Evolutionary conservation across 1,140 invertebrate species (phyloP).

Genomic region (Microplitis mediator): DNA sequence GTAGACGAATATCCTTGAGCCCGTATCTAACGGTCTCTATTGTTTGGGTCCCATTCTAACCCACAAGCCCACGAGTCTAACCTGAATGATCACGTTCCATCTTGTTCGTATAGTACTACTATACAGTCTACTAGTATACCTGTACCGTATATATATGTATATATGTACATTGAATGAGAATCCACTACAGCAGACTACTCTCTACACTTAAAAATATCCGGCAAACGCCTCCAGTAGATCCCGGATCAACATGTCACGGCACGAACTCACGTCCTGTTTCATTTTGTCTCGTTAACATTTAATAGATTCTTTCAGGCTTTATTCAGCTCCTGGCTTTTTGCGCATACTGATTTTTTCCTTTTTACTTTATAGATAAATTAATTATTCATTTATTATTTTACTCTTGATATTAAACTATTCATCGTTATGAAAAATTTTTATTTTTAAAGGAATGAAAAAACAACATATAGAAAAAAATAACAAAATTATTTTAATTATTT

Average conservation of each 20-base stretch:
- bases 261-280: slow-evolving; percentile 19
- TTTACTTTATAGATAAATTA: background rate
- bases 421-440: too few species aligned
- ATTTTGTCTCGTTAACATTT: slow-evolving; percentile 6
- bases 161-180: background rate
- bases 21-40: slow-evolving; percentile 33
- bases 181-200: background rate
- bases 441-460: too few species aligned
- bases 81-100: background rate
- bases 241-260: slow-evolving; percentile 19
- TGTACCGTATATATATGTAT: background rate
- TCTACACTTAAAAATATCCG: slow-evolving; percentile 8
- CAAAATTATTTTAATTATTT: too few species aligned
- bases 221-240: slow-evolving; percentile 16
- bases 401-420: background rate
- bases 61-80: background rate
- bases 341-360: background rate
- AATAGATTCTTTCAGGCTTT: background rate
- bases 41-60: slow-evolving; percentile 15
- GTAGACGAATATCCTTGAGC: slow-evolving; percentile 14
- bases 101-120: background rate
- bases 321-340: background rate
- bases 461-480: too few species aligned
- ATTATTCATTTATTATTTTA: background rate
- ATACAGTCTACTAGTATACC: background rate